These are phyloP conservation scores for Rattus rattus DNA, from an alignment of 2,113 vertebrate genomes.

Conservation along the genomic window DNA sequence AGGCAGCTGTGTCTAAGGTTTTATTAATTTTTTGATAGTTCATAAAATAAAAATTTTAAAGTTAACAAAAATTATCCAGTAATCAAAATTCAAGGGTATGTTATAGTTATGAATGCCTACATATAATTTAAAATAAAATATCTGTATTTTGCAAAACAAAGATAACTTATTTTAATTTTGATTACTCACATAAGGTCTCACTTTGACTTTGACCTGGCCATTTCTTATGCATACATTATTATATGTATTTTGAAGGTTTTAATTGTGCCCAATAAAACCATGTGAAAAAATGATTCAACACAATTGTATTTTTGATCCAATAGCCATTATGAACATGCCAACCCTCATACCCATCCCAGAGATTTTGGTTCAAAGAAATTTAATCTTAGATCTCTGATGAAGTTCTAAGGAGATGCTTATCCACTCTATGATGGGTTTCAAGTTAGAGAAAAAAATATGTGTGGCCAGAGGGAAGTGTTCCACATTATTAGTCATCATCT, in stretches of 20 bases:
- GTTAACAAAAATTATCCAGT: not conserved
- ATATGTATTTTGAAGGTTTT: not conserved
- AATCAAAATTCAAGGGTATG: constrained; percentile 9
- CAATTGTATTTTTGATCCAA: not conserved
- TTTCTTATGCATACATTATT: not conserved
- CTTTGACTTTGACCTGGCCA: not conserved
- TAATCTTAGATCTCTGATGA: not conserved
- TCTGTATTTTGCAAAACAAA: not conserved
- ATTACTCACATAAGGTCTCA: not conserved
- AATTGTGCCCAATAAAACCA: not conserved
- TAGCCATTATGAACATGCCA: not conserved
- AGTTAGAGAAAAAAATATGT: constrained; percentile 40
- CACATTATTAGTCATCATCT: not conserved
- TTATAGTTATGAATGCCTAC: not conserved
- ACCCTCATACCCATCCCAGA: not conserved
- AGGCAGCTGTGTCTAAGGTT: constrained; percentile 18
- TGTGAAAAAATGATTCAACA: not conserved
- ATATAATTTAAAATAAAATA: not conserved
- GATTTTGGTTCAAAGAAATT: not conserved
- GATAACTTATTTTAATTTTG: not conserved
- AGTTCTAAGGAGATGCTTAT: not conserved
- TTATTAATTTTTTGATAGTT: constrained; percentile 21
- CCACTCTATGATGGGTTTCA: not conserved
- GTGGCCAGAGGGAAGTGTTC: not conserved
- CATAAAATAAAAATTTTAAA: not conserved